Evolutionary conservation across 2,888 invertebrate species (phyloP).

Genomic region (Lasioglossum leucozonium): DNA sequence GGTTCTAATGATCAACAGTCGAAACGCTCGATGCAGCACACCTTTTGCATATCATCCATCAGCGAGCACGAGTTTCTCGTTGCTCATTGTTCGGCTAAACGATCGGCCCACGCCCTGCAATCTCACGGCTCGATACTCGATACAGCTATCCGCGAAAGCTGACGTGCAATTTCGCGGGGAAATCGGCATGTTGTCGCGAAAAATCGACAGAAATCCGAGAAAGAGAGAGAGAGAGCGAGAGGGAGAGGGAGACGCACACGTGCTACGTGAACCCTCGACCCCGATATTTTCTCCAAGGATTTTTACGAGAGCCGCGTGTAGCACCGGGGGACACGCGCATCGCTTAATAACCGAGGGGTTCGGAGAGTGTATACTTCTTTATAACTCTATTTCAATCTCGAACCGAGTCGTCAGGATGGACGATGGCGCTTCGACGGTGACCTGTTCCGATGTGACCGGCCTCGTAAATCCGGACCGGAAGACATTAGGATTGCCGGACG

Average conservation of each 20-base stretch:
- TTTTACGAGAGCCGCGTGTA: constrained; percentile 13
- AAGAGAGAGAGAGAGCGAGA: too few species aligned
- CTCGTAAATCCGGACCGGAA: constrained; percentile 48
- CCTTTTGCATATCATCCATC: background rate
- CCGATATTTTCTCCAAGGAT: constrained; percentile 4
- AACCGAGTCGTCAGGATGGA: background rate
- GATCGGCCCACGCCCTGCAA: background rate
- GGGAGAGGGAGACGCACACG: background rate
- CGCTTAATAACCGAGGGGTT: constrained; percentile 2
- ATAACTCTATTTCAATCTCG: constrained; percentile 40
- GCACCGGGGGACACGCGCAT: background rate
- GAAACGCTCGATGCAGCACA: background rate
- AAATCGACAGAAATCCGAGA: background rate
- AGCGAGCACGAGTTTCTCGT: background rate
- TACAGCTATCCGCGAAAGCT: background rate
- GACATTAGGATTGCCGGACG: constrained; percentile 47
- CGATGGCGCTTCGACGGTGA: constrained; percentile 17
- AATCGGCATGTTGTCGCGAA: background rate
- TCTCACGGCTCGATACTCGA: background rate
- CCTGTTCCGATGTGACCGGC: constrained; percentile 9
- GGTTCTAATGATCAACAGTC: background rate
- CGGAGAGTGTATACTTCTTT: constrained; percentile 33
- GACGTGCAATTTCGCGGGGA: background rate
- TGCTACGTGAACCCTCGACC: background rate
- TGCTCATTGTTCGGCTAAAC: background rate